These are phyloP conservation scores for Frankliniella fusca DNA, from an alignment of 2,888 invertebrate genomes.

Conservation along the genomic window DNA sequence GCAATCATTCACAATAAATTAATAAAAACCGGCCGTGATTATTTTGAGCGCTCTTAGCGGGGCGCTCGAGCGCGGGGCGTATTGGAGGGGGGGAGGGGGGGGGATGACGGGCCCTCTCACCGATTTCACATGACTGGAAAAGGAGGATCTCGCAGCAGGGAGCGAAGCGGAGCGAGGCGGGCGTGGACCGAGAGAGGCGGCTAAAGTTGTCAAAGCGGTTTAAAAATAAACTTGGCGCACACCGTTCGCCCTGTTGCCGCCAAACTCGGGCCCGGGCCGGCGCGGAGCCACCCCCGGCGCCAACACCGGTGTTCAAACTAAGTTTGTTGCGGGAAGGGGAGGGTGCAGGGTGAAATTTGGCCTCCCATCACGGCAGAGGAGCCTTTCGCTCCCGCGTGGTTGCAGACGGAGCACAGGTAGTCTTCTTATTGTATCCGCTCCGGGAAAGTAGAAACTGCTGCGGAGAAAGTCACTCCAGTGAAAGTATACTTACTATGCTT, in stretches of 20 bases:
- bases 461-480: background rate
- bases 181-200: background rate
- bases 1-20: too few species aligned
- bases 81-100: background rate
- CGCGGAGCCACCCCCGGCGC: background rate
- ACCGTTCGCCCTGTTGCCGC: background rate
- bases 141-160: background rate
- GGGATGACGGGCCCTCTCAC: background rate
- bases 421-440: too few species aligned
- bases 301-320: background rate
- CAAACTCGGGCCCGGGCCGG: background rate
- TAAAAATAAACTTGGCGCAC: slow-evolving; percentile 20
- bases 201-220: slow-evolving; percentile 16
- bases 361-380: too few species aligned
- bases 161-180: too few species aligned
- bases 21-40: too few species aligned
- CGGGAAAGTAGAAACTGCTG: background rate
- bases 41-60: too few species aligned
- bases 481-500: too few species aligned
- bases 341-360: too few species aligned
- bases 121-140: slow-evolving; percentile 12
- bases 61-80: background rate
- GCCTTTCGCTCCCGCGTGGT: too few species aligned
- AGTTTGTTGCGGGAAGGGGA: background rate
- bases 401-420: too few species aligned